These are phyloP conservation scores for Lasioglossum oenotherae DNA, from an alignment of 2,888 invertebrate genomes.

Conservation along the genomic window DNA sequence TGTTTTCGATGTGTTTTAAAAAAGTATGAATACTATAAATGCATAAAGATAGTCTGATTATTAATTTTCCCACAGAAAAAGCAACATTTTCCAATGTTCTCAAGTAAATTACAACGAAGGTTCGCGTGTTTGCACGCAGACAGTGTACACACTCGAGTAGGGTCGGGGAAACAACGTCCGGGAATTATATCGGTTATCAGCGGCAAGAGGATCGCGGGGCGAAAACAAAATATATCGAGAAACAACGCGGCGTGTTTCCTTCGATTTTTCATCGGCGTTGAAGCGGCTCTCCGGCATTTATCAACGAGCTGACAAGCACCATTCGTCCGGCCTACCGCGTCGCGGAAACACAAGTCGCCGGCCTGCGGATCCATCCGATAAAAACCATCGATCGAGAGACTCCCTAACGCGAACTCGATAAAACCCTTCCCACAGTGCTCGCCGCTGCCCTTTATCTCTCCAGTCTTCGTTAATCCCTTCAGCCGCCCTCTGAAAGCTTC, in stretches of 20 bases:
- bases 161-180: neutral
- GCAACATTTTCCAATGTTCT: no score
- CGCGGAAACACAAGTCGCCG: constrained; percentile 38
- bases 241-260: constrained; percentile 12
- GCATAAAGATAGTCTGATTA: no score
- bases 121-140: neutral
- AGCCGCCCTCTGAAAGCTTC: neutral
- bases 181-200: constrained; percentile 11
- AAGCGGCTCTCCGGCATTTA: constrained; percentile 40
- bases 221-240: constrained; percentile 18
- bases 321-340: constrained; percentile 23
- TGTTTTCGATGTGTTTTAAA: no score
- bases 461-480: neutral
- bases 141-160: neutral
- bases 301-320: constrained; percentile 45
- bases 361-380: constrained; percentile 31
- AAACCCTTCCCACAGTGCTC: neutral
- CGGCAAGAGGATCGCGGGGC: neutral
- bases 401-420: constrained; percentile 27
- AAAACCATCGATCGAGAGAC: constrained; percentile 26
- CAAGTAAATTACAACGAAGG: no score
- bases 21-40: no score
- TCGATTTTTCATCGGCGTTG: constrained; percentile 46
- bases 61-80: no score
- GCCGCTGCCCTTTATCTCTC: neutral